phyloP scores from a whole-genome alignment of 2,113 vertebrate species.

The Crotophaga sulcirostris region DNA sequence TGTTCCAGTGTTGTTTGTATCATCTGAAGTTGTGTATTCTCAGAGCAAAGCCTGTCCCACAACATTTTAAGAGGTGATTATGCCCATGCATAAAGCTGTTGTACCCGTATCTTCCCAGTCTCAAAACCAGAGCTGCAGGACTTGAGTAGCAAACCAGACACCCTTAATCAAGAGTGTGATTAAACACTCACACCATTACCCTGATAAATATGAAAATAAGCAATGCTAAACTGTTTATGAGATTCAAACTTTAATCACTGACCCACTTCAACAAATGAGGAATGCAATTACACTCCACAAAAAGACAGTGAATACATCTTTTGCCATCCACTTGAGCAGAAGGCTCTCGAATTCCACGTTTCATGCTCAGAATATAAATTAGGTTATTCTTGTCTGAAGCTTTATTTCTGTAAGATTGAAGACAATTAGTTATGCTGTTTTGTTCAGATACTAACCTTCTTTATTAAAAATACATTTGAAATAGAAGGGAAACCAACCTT shows the following conservation, averaged over 20 bases:
- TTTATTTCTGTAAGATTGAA: neutral
- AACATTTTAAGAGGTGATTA: neutral
- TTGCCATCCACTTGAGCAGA: neutral
- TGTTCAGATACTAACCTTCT: neutral
- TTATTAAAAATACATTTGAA: neutral
- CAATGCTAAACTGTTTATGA: neutral
- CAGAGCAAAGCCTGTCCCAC: neutral
- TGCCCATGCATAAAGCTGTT: neutral
- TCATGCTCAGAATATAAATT: constrained; percentile 21
- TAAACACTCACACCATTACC: neutral
- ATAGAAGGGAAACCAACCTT: neutral
- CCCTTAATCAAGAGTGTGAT: neutral
- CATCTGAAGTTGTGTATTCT: neutral
- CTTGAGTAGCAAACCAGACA: neutral
- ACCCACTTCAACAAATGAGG: constrained; percentile 29
- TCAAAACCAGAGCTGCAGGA: neutral
- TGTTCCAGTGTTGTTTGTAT: accelerated
- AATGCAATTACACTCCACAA: neutral
- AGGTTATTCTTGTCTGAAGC: neutral
- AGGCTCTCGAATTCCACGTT: neutral
- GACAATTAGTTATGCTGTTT: neutral
- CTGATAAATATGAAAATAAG: constrained; percentile 33
- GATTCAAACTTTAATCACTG: constrained; percentile 13
- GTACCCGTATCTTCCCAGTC: neutral
- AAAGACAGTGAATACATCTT: neutral